Percentiles rank a stretch among this genome's conserved stretches.
Evolutionary conservation across 2,113 vertebrate genomes (phyloP).

Genomic region (Sula dactylatra): DNA sequence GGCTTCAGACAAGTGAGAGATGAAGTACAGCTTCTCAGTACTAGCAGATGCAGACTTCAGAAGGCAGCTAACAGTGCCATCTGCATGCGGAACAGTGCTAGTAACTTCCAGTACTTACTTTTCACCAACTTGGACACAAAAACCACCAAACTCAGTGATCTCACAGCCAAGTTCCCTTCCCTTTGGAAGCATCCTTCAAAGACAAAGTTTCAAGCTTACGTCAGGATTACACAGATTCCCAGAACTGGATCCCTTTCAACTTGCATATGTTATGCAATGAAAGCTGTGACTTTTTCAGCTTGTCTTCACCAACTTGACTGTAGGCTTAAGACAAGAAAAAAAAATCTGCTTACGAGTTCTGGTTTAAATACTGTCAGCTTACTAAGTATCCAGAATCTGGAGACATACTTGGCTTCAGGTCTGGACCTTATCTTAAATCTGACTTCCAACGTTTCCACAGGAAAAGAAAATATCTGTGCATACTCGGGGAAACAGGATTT

Average conservation of each 20-base stretch:
- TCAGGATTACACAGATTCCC: neutral
- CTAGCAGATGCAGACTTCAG: neutral
- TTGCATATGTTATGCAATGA: neutral
- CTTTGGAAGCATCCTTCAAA: neutral
- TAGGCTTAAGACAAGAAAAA: neutral
- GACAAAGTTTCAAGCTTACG: fast-evolving
- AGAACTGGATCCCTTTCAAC: neutral
- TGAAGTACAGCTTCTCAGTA: neutral
- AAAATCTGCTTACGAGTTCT: neutral
- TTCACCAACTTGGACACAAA: neutral
- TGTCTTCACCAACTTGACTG: neutral
- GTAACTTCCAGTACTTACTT: neutral
- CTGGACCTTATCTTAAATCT: neutral
- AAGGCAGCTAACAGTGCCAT: neutral
- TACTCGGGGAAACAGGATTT: neutral
- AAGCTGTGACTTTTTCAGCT: neutral
- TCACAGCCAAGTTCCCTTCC: neutral
- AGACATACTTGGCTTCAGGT: neutral
- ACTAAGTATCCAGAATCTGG: neutral
- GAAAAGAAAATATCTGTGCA: neutral
- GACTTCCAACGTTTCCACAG: neutral
- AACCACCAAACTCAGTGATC: neutral
- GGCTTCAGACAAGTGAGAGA: neutral
- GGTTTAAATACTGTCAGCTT: neutral
- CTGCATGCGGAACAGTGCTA: neutral